phyloP scores from a whole-genome alignment of 2,888 invertebrate species.

The Drosophila atripex region DNA sequence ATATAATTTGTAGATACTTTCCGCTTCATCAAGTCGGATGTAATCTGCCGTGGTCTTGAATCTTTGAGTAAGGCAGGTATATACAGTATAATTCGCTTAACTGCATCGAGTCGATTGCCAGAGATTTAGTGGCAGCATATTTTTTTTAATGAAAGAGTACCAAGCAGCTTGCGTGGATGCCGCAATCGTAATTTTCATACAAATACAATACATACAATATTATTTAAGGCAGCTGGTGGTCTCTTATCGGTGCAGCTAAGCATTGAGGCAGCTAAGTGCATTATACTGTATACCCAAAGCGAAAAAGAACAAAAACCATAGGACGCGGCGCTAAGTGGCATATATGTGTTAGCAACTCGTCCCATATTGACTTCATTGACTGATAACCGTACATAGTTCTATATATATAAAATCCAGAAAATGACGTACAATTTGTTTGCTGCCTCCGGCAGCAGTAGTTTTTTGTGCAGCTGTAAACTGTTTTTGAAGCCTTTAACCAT shows the following conservation, averaged over 20 bases:
- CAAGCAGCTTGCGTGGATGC: no score
- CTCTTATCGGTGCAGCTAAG: no score
- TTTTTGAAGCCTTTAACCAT: slow-evolving; percentile 43
- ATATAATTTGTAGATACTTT: not conserved
- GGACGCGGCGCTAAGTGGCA: slow-evolving; percentile 33
- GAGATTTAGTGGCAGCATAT: no score
- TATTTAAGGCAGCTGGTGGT: no score
- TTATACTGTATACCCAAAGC: slow-evolving; percentile 36
- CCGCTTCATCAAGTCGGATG: not conserved
- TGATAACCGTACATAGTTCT: slow-evolving; percentile 61
- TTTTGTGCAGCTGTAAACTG: slow-evolving; percentile 46
- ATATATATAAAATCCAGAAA: slow-evolving; percentile 30
- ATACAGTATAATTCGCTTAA: no score
- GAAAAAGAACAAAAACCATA: slow-evolving; percentile 61
- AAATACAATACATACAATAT: no score
- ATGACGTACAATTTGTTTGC: slow-evolving; percentile 55
- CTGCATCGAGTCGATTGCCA: no score
- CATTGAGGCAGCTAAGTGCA: slow-evolving; percentile 20
- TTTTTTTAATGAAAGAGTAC: no score
- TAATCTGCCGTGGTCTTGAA: not conserved
- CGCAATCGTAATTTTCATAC: no score
- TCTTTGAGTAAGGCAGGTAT: no score
- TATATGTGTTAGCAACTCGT: slow-evolving; percentile 54
- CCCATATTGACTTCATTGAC: slow-evolving; percentile 74
- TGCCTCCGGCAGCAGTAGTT: slow-evolving; percentile 33